Evolutionary conservation across 1,140 invertebrate genomes (phyloP).

Genomic region (Plectus sambesii): DNA sequence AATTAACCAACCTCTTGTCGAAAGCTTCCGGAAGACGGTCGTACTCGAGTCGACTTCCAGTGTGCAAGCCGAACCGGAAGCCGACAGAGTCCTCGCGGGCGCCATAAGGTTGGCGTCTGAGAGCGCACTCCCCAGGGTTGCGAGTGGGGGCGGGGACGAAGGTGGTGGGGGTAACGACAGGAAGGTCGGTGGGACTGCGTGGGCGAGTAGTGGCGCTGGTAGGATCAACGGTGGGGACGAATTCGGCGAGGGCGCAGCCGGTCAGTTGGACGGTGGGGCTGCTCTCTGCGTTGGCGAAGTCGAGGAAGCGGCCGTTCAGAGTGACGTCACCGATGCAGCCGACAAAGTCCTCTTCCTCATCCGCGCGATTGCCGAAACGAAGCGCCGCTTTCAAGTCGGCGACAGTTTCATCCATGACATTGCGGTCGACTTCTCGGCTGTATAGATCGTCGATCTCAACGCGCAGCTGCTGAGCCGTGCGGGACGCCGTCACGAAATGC

Average conservation of each 20-base stretch:
- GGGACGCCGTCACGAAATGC: slow-evolving; percentile 78
- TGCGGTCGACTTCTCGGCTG: slow-evolving; percentile 47
- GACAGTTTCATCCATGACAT: slow-evolving; percentile 46
- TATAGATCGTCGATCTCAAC: slow-evolving; percentile 70
- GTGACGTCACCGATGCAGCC: slow-evolving; percentile 79
- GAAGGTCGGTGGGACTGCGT: no score
- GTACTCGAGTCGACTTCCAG: slow-evolving; percentile 56
- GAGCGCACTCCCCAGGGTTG: slow-evolving; percentile 48
- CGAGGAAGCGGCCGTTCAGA: slow-evolving; percentile 64
- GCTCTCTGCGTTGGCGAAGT: slow-evolving; percentile 63
- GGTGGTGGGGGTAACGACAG: no score
- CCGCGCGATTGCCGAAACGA: slow-evolving; percentile 13
- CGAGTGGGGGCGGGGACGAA: no score
- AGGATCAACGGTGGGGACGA: slow-evolving; percentile 10
- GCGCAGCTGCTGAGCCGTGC: slow-evolving; percentile 52
- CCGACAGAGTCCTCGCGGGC: slow-evolving; percentile 39
- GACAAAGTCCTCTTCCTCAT: slow-evolving; percentile 51
- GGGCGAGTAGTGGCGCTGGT: slow-evolving; percentile 3
- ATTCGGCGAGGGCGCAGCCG: slow-evolving; percentile 53
- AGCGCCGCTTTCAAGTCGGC: slow-evolving; percentile 47
- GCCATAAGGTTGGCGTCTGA: slow-evolving; percentile 47
- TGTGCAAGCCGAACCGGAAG: slow-evolving; percentile 48
- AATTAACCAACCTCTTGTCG: slow-evolving; percentile 29
- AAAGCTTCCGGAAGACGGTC: slow-evolving; percentile 49
- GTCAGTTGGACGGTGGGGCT: slow-evolving; percentile 53